Conservation (phyloP, 2,797 vertebrate species). For the Sylvia borin region DNA sequence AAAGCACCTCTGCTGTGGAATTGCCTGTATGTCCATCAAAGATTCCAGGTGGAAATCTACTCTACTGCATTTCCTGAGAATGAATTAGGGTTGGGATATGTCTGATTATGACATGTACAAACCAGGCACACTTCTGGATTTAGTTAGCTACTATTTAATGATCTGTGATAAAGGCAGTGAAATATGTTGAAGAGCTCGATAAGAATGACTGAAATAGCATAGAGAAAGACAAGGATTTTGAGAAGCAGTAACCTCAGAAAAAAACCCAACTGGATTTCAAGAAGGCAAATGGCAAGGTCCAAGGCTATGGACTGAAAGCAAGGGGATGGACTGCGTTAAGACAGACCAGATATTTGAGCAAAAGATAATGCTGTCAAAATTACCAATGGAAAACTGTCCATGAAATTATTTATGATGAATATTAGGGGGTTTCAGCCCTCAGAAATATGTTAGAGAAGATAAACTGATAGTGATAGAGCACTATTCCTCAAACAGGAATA, state of each 20-base stretch:
- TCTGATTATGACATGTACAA: not conserved
- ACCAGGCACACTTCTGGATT: not conserved
- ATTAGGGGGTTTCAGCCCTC: not conserved
- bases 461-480: too few species aligned
- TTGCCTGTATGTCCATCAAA: not conserved
- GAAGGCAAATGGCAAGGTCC: not conserved
- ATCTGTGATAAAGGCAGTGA: not conserved
- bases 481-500: not conserved
- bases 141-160: not conserved
- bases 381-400: not conserved
- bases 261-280: not conserved
- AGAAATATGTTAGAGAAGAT: not conserved
- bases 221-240: not conserved
- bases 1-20: not conserved
- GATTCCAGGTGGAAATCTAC: not conserved
- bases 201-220: not conserved
- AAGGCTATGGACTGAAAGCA: not conserved
- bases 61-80: not conserved
- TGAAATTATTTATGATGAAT: not conserved
- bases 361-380: not conserved
- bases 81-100: not conserved
- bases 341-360: not conserved
- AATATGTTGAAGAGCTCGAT: not conserved
- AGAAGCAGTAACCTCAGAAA: not conserved
- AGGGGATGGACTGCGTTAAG: not conserved